phyloP scores from a whole-genome alignment of 2,888 invertebrate species.

The Antitype chi region DNA sequence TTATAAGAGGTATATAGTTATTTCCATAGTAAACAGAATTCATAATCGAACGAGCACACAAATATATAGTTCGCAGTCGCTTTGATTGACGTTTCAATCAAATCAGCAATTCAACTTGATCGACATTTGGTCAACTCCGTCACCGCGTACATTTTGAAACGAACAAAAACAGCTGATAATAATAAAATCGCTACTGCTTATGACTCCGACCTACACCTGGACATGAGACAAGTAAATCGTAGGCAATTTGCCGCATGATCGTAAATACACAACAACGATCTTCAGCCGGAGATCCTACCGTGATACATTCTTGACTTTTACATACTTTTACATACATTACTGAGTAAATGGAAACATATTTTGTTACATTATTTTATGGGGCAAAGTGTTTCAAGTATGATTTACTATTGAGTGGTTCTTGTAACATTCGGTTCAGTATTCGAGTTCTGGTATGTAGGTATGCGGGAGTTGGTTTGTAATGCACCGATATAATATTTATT shows the following conservation, averaged over 20 bases:
- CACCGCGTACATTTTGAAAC: neutral
- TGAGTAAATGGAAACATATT: neutral
- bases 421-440: neutral
- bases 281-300: neutral
- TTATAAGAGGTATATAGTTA: no score
- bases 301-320: slow-evolving; percentile 20
- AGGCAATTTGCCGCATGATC: slow-evolving; percentile 55
- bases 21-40: neutral
- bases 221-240: slow-evolving; percentile 50
- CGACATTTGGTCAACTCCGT: neutral
- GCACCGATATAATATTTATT: neutral
- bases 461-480: neutral
- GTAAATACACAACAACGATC: slow-evolving; percentile 12
- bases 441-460: neutral
- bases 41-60: neutral
- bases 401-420: no score
- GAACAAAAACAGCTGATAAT: neutral
- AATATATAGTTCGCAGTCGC: neutral
- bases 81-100: slow-evolving; percentile 25
- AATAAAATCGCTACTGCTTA: slow-evolving; percentile 5
- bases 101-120: neutral
- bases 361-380: neutral
- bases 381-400: neutral
- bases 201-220: neutral
- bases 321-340: slow-evolving; percentile 20